Base-by-base conservation (phyloP, 2,113 vertebrate genomes). In the Eurystomus gularis region DNA sequence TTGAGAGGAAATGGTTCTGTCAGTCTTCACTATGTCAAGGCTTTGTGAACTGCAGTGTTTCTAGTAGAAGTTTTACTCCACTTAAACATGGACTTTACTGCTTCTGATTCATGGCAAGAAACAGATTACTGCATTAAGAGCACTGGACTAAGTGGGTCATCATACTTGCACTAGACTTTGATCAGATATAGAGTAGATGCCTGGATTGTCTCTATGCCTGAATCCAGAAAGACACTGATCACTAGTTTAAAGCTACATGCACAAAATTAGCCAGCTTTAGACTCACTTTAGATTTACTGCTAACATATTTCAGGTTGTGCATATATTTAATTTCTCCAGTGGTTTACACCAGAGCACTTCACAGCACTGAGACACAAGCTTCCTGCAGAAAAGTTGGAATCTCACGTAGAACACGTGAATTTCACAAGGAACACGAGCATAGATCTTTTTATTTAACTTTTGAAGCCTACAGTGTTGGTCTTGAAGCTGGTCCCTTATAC, bases 391-490 rank as follows among this genome's bases (percentile, higher is more conserved):
- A 40, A 65, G 4, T 0, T 57, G 44, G 29, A 65, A 72, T 29
- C 72, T 35, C 29, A 20, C 42, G 15, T 42, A 15, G 42, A 42
- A 42, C 42, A 42, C 15, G 42, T 42, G 42, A 42, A 42, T 42
- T 42, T 42, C 42, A 42, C 15, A 42, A 42, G 2, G 13, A 70
- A 52, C 14, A 3, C 0, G 7, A 4, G 3, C n/a, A 42, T 16
- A 10, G 15, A 60, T 40, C 26, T 70, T 37, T 40, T 7, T 24
- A 31, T 51, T 52, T 52, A 33, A 75, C 29, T 60, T 65, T 19
- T n/a, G 69, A 19, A 76, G 13, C 19, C 28, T 39, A 5, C 17
- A 39, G 10, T 65, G 29, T 26, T 37, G 13, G 9, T 28, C 20
- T 19, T 20, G 40, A 62, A 91, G 37, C 13, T 72, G 29, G 19